Evolutionary conservation across 1,140 invertebrate genomes (phyloP).

Genomic region (Sweltsa coloradensis): DNA sequence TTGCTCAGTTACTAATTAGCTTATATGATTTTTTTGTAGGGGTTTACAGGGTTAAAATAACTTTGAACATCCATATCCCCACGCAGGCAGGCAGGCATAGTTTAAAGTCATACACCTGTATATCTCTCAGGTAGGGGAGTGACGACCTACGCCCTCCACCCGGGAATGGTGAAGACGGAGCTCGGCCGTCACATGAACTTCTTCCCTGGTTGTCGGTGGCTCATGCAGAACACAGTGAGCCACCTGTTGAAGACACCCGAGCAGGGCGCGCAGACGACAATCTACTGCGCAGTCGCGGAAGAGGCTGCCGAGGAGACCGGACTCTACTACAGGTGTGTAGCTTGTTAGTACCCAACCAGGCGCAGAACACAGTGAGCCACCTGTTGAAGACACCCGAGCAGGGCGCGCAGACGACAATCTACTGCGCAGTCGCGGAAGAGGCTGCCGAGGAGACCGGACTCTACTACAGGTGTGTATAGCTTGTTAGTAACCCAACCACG

Average conservation of each 20-base stretch:
- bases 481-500: not conserved
- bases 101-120: no score
- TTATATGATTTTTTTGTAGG: no score
- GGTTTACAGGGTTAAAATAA: no score
- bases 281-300: slow-evolving; percentile 59
- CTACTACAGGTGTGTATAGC: slow-evolving; percentile 18
- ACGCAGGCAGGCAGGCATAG: no score
- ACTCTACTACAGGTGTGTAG: slow-evolving; percentile 41
- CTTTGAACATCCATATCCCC: no score
- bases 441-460: slow-evolving; percentile 26
- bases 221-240: not conserved
- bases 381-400: slow-evolving; percentile 16
- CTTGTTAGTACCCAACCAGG: not conserved
- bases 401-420: slow-evolving; percentile 33
- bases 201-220: slow-evolving; percentile 27
- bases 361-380: not conserved
- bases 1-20: no score
- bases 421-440: slow-evolving; percentile 29
- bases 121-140: slow-evolving; percentile 31
- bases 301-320: slow-evolving; percentile 47
- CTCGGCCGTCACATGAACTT: slow-evolving; percentile 51
- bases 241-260: not conserved
- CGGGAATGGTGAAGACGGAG: slow-evolving; percentile 60
- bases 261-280: slow-evolving; percentile 3
- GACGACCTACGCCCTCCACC: slow-evolving; percentile 54